Base-by-base conservation (phyloP, 2,888 invertebrate species). In the Nomada lathburiana region DNA sequence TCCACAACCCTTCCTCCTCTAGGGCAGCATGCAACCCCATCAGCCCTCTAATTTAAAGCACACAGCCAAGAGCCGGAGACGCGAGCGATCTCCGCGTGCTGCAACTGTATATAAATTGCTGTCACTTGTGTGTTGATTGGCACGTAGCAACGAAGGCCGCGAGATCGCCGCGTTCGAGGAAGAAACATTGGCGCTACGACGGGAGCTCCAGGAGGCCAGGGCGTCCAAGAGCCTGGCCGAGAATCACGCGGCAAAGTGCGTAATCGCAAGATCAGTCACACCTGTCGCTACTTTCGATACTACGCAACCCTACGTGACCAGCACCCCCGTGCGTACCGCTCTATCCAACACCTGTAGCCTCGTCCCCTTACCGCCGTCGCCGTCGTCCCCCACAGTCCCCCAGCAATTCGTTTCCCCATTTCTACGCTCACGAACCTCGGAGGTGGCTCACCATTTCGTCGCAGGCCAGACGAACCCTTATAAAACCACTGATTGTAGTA, bases 141-240 rank as follows among this genome's bases (percentile, higher is more conserved):
- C 76, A 87, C 72, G 73, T 86, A 92, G 91, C 89, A 92, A 90
- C 87, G 92, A 91, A 81, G 91, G 90, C 76, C 93, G 91, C 68
- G 93, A 93, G 90, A 93, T 94, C 83, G 93, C 92, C 63, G 93
- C 93, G 81, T 92, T 93, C 86, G 94, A 94, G 89, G 93, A 93
- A 87, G 94, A 94, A 86, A 92, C 90, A 23, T 86, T 94, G 90
- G 90, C 91, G 76, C 88, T 93, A 76, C 90, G 93, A 55, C 92
- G 94, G 20, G 93, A 93, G 86, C 91, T 94, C 20, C 92, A 94
- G 87, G 94, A 93, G 86, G 94, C 93, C 50, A 87, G 92, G 68
- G 92, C 93, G 60, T 91, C 92, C 78, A 91, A 90, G 88, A 91
- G 86, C 76, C 83, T 87, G 68, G 91, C 89, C 73, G 93, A 93